These are phyloP conservation scores for Eueremaeus valkanovi DNA, from an alignment of 2,888 invertebrate species.

Conservation along the genomic window DNA sequence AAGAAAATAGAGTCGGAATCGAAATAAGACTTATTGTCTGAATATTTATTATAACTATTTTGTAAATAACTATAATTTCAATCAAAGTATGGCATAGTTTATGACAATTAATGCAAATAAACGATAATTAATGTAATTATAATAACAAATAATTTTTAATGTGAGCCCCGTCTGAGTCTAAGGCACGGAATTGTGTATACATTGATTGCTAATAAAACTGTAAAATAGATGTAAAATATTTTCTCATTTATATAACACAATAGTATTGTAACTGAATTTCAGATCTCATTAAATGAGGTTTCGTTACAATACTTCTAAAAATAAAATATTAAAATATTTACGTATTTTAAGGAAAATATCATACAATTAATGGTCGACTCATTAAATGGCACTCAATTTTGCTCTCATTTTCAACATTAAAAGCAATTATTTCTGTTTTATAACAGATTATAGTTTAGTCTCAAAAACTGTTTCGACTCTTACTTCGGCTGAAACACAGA, in stretches of 20 bases:
- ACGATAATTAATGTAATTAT: background rate
- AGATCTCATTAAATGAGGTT: constrained; percentile 24
- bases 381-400: constrained; percentile 12
- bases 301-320: background rate
- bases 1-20: background rate
- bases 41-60: background rate
- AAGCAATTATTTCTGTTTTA: too few species aligned
- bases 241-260: background rate
- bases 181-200: background rate
- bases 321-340: too few species aligned
- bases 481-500: too few species aligned
- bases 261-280: background rate
- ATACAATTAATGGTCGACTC: background rate
- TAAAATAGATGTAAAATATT: background rate
- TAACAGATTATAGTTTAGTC: too few species aligned
- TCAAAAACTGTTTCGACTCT: too few species aligned
- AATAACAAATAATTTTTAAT: background rate
- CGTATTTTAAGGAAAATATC: background rate
- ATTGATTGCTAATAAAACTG: too few species aligned
- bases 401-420: too few species aligned
- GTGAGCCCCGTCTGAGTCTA: background rate
- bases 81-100: background rate
- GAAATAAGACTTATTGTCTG: background rate
- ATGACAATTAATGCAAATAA: too few species aligned
- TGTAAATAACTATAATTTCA: too few species aligned